Percentiles rank a stretch among this genome's conserved stretches.
Evolutionary conservation across 2,888 invertebrate species (phyloP).

Genomic region (Brachypalpus laphriformis): DNA sequence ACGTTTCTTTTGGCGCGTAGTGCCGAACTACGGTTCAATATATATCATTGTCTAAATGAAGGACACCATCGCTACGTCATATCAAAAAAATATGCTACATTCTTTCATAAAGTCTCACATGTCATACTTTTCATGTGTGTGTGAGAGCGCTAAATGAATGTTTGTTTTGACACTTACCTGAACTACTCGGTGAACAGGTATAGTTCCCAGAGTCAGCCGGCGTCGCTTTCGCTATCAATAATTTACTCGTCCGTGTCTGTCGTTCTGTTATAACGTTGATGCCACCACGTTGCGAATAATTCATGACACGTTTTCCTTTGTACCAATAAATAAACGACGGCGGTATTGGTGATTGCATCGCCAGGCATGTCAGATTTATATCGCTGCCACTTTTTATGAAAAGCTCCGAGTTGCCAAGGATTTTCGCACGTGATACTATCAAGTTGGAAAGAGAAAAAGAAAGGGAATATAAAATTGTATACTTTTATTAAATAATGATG

Average conservation of each 20-base stretch:
- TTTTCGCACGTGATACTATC: slow-evolving; percentile 94
- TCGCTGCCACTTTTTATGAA: slow-evolving; percentile 96
- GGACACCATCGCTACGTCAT: not conserved
- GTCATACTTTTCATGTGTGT: not conserved
- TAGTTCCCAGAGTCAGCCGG: slow-evolving; percentile 94
- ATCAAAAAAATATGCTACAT: slow-evolving; percentile 16
- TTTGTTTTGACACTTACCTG: slow-evolving; percentile 82
- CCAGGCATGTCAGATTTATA: slow-evolving; percentile 96
- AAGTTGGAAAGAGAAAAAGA: slow-evolving; percentile 21
- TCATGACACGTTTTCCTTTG: slow-evolving; percentile 92
- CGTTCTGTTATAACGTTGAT: slow-evolving; percentile 95
- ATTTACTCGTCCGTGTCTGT: slow-evolving; percentile 92
- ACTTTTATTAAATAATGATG: slow-evolving; percentile 66
- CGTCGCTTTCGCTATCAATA: slow-evolving; percentile 93
- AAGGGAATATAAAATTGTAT: slow-evolving; percentile 56
- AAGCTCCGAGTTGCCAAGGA: slow-evolving; percentile 92
- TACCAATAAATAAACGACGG: slow-evolving; percentile 93
- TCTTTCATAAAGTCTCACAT: slow-evolving; percentile 31
- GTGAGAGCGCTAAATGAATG: not conserved
- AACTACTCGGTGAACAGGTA: slow-evolving; percentile 92
- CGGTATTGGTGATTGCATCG: slow-evolving; percentile 88
- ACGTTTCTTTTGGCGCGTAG: not conserved
- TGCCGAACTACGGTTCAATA: slow-evolving; percentile 8
- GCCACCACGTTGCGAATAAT: slow-evolving; percentile 93
- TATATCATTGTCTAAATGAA: slow-evolving; percentile 35